Conservation (phyloP, 1,140 invertebrate genomes). For the Drosophila melanica region DNA sequence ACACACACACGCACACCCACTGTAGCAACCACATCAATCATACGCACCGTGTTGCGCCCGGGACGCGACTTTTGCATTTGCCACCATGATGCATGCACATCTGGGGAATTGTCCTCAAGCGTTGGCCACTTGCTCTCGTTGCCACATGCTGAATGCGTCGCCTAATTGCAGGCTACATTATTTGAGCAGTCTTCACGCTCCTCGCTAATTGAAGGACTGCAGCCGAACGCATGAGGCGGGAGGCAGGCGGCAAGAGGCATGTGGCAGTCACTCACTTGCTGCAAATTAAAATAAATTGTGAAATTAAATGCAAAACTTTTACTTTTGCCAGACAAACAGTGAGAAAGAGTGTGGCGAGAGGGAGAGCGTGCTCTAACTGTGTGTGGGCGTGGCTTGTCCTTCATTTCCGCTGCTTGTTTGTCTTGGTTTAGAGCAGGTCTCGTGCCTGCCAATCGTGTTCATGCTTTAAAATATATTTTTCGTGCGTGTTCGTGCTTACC, state of each 20-base stretch:
- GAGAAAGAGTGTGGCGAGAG: background rate
- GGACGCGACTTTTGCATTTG: slow-evolving; percentile 41
- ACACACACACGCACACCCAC: background rate
- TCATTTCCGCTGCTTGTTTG: slow-evolving; percentile 8
- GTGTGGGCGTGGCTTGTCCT: background rate
- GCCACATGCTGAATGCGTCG: slow-evolving; percentile 54
- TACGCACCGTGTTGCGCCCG: slow-evolving; percentile 67
- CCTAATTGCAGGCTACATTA: slow-evolving; percentile 73
- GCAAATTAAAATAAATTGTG: slow-evolving; percentile 81
- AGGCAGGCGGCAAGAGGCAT: background rate
- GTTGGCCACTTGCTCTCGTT: slow-evolving; percentile 35
- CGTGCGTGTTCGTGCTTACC: background rate
- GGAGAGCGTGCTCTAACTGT: background rate
- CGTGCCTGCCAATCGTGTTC: background rate
- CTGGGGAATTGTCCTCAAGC: slow-evolving; percentile 40
- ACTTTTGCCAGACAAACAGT: slow-evolving; percentile 54
- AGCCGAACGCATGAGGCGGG: background rate
- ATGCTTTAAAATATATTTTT: background rate
- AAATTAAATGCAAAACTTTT: slow-evolving; percentile 78
- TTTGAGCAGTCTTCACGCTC: slow-evolving; percentile 47
- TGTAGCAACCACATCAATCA: slow-evolving; percentile 62
- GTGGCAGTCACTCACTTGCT: slow-evolving; percentile 16
- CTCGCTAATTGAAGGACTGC: slow-evolving; percentile 47
- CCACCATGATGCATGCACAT: slow-evolving; percentile 25
- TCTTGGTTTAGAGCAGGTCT: background rate